Conservation (phyloP, 2,888 invertebrate species). For the Drosophila buzzatii region DNA sequence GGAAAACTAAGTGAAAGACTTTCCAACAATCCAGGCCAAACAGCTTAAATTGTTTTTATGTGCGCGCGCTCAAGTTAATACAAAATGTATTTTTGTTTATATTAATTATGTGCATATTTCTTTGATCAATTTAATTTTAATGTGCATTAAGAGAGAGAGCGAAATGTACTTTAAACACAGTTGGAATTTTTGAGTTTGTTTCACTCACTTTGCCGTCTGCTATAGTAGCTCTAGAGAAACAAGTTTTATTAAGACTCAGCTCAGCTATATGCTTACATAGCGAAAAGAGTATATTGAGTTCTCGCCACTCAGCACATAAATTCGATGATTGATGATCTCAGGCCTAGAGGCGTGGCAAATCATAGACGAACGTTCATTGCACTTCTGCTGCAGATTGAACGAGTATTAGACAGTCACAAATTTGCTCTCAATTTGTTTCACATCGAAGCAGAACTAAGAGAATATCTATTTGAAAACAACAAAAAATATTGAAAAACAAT, state of each 20-base stretch:
- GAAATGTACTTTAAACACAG: background rate
- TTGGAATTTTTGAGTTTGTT: background rate
- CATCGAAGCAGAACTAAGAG: background rate
- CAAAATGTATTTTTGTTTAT: background rate
- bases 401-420: background rate
- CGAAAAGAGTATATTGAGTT: background rate
- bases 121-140: background rate
- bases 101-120: conserved; percentile 5
- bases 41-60: conserved; percentile 3
- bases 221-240: too few relatives aligned
- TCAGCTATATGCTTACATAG: background rate
- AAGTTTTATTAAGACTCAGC: too few relatives aligned
- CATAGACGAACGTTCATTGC: too few relatives aligned
- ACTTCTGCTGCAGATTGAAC: background rate
- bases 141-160: too few relatives aligned
- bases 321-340: too few relatives aligned
- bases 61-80: background rate
- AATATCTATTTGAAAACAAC: background rate
- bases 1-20: conserved; percentile 5
- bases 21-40: conserved; percentile 1
- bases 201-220: too few relatives aligned
- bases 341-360: too few relatives aligned
- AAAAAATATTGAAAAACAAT: background rate
- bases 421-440: background rate
- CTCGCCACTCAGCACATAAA: too few relatives aligned